Conservation (phyloP, 2,113 vertebrate genomes). For the Malurus melanocephalus region DNA sequence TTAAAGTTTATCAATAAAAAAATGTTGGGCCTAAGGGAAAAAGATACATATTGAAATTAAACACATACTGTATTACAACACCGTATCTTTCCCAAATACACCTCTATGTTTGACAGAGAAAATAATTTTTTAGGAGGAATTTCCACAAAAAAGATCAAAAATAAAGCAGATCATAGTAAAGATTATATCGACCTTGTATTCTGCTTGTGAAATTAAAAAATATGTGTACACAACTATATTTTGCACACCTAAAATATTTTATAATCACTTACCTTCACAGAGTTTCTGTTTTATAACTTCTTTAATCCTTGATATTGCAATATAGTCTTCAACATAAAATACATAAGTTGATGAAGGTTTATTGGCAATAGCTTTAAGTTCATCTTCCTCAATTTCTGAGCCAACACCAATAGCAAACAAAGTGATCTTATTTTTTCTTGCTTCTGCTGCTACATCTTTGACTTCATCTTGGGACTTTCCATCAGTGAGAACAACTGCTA, state of each 20-base stretch:
- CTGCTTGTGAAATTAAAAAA: neutral
- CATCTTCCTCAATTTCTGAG: slow-evolving; percentile 84
- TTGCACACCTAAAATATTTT: neutral
- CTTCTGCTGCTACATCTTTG: slow-evolving; percentile 84
- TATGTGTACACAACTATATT: neutral
- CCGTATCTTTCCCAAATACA: neutral
- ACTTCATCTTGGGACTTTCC: slow-evolving; percentile 96
- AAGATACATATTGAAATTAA: neutral
- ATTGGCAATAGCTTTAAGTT: slow-evolving; percentile 92
- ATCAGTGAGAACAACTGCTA: slow-evolving; percentile 93
- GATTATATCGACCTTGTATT: neutral
- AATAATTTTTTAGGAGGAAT: neutral
- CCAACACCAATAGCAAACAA: slow-evolving; percentile 96
- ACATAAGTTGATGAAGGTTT: slow-evolving; percentile 91
- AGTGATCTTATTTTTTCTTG: slow-evolving; percentile 89
- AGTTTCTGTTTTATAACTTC: slow-evolving; percentile 96
- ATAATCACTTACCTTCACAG: slow-evolving; percentile 86
- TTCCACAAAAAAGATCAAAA: neutral
- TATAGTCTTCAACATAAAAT: slow-evolving; percentile 95
- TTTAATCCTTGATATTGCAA: slow-evolving; percentile 92
- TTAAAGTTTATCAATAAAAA: neutral
- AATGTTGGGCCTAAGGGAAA: neutral
- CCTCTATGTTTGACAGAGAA: neutral
- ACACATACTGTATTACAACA: neutral
- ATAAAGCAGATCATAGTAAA: neutral